A percentile compares a stretch with the other conserved stretches of the same genome.
phyloP scores from a whole-genome alignment of 2,888 invertebrate genomes.

The Drosophila meridiana region DNA sequence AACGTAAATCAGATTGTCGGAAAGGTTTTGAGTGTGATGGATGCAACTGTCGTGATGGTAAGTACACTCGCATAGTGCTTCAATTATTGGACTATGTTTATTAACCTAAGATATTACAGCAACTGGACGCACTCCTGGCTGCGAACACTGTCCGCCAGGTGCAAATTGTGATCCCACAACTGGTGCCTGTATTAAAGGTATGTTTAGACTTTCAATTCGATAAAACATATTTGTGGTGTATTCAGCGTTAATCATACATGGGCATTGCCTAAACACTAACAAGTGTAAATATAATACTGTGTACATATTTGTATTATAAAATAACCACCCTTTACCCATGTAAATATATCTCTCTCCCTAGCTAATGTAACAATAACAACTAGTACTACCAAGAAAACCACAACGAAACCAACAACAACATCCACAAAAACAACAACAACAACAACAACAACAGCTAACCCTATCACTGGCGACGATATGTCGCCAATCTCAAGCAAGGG shows the following conservation, averaged over 20 bases:
- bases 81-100: neutral
- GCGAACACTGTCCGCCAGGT: slow-evolving; percentile 92
- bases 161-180: slow-evolving; percentile 91
- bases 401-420: slow-evolving; percentile 64
- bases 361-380: slow-evolving; percentile 84
- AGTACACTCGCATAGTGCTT: slow-evolving; percentile 68
- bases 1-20: slow-evolving; percentile 89
- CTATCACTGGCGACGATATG: slow-evolving; percentile 47
- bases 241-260: slow-evolving; percentile 14
- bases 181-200: slow-evolving; percentile 94
- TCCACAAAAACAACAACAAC: slow-evolving; percentile 32
- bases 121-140: slow-evolving; percentile 86
- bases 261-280: slow-evolving; percentile 55
- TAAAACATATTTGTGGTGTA: slow-evolving; percentile 19
- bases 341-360: slow-evolving; percentile 84
- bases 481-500: slow-evolving; percentile 56
- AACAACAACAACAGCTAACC: slow-evolving; percentile 61
- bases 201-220: slow-evolving; percentile 77
- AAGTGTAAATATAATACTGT: slow-evolving; percentile 70
- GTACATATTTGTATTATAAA: slow-evolving; percentile 75
- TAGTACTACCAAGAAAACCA: slow-evolving; percentile 80
- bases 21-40: slow-evolving; percentile 89
- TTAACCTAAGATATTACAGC: slow-evolving; percentile 42
- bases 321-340: slow-evolving; percentile 79
- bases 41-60: slow-evolving; percentile 89